Conservation (phyloP, 2,113 vertebrate genomes). For the Dromiciops gliroides region DNA sequence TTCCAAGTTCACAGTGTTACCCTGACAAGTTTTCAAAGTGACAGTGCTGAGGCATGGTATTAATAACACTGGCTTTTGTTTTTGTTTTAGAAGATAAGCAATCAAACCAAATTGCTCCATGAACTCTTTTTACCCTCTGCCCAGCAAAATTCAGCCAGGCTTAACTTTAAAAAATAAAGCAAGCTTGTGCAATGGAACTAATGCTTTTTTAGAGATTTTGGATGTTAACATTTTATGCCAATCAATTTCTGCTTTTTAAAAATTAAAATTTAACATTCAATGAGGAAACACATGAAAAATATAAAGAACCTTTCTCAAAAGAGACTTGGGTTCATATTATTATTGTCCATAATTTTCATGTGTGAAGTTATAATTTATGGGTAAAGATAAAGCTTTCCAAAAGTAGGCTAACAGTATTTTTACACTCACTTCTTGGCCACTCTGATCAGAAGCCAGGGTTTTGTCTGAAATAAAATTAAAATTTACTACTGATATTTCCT, state of each 20-base stretch:
- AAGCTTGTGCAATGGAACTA: slow-evolving; percentile 16
- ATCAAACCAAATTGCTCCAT: slow-evolving; percentile 52
- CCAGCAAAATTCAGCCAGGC: slow-evolving; percentile 30
- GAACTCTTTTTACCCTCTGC: slow-evolving; percentile 31
- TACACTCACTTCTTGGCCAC: neutral
- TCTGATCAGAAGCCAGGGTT: neutral
- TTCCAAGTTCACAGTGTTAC: slow-evolving; percentile 48
- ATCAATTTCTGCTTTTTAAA: slow-evolving; percentile 30
- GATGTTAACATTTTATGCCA: neutral
- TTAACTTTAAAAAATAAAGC: slow-evolving; percentile 49
- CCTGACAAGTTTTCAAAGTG: slow-evolving; percentile 62
- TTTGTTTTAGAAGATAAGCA: neutral
- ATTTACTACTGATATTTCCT: slow-evolving; percentile 10
- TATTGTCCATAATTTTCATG: slow-evolving; percentile 25
- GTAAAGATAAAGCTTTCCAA: slow-evolving; percentile 45
- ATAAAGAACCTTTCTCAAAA: slow-evolving; percentile 36
- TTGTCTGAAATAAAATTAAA: slow-evolving; percentile 45
- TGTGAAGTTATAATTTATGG: slow-evolving; percentile 43
- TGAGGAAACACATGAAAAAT: slow-evolving; percentile 30
- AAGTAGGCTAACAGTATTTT: slow-evolving; percentile 19
- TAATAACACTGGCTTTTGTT: slow-evolving; percentile 82
- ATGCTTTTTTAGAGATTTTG: slow-evolving; percentile 48
- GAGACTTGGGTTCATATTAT: neutral
- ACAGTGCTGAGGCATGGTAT: slow-evolving; percentile 66
- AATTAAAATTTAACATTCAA: slow-evolving; percentile 28